A percentile compares a stretch with the other conserved stretches of the same genome.
Conservation (phyloP, 2,797 vertebrate genomes). For the Ciconia nigra region DNA sequence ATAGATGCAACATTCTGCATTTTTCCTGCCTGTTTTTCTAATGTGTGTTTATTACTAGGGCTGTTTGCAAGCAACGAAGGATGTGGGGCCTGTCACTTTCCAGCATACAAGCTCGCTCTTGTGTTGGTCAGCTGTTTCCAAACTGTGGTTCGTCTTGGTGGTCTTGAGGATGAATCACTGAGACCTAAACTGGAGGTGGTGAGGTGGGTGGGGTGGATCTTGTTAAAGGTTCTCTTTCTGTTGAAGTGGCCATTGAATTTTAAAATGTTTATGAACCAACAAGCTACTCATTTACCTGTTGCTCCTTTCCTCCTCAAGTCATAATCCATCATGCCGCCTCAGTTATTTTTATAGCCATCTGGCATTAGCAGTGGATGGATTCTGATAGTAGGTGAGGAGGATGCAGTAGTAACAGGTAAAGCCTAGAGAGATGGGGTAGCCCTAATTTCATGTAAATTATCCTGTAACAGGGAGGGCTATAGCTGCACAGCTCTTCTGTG, state of each 20-base stretch:
- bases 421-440: not conserved
- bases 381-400: not conserved
- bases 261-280: not conserved
- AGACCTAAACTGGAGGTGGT: conserved; percentile 15
- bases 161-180: conserved; percentile 16
- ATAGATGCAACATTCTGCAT: not conserved
- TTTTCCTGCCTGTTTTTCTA: conserved; percentile 30
- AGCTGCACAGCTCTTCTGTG: not conserved
- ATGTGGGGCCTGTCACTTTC: not conserved
- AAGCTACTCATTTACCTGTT: not conserved
- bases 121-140: not conserved
- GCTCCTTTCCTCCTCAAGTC: not conserved
- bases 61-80: not conserved
- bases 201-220: not conserved
- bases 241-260: not conserved
- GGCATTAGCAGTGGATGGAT: not conserved
- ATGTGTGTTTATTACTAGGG: conserved; percentile 5
- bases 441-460: not conserved
- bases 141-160: conserved; percentile 8
- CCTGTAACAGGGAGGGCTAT: not conserved
- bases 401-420: not conserved
- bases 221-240: conserved; percentile 18
- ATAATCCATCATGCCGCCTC: not conserved
- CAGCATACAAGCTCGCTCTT: conserved; percentile 22
- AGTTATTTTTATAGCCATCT: not conserved